Conservation (phyloP, 2,888 invertebrate genomes). For the Limenitis camilla region DNA sequence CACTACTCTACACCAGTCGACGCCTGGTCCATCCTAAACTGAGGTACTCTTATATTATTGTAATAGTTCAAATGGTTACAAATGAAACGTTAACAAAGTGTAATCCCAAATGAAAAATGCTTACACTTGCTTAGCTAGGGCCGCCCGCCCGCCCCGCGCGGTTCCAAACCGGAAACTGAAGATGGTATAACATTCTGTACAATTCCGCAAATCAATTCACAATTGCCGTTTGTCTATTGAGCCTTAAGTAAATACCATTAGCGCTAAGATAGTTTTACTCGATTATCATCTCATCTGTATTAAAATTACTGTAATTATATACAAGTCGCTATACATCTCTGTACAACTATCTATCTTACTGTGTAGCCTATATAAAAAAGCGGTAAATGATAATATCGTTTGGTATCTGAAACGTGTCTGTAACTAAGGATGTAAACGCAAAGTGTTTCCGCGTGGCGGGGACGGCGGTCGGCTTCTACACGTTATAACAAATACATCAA, state of each 20-base stretch:
- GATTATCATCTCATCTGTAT: slow-evolving; percentile 58
- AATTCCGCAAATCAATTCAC: slow-evolving; percentile 63
- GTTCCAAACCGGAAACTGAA: slow-evolving; percentile 50
- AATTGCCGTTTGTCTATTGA: slow-evolving; percentile 61
- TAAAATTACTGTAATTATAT: slow-evolving; percentile 70
- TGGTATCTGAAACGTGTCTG: slow-evolving; percentile 34
- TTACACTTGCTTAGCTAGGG: slow-evolving; percentile 71
- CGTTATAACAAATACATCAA: slow-evolving; percentile 73
- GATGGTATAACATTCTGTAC: slow-evolving; percentile 60
- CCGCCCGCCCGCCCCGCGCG: slow-evolving; percentile 60
- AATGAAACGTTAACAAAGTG: slow-evolving; percentile 73
- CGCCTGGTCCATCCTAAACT: slow-evolving; percentile 74
- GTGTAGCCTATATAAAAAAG: slow-evolving; percentile 61
- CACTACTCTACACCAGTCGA: slow-evolving; percentile 67
- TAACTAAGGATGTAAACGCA: slow-evolving; percentile 67
- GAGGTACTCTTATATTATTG: slow-evolving; percentile 70
- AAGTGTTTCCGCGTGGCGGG: slow-evolving; percentile 55
- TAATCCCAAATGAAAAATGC: slow-evolving; percentile 70
- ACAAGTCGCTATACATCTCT: slow-evolving; percentile 66
- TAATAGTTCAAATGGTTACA: slow-evolving; percentile 73
- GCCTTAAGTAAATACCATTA: slow-evolving; percentile 64
- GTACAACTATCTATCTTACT: slow-evolving; percentile 68
- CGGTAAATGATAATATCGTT: slow-evolving; percentile 41
- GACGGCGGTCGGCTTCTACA: slow-evolving; percentile 62
- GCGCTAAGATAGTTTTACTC: slow-evolving; percentile 66